A percentile compares a stretch with the other conserved stretches of the same genome.
Conservation (phyloP, 2,888 invertebrate genomes). For the Lucinisca nassula region DNA sequence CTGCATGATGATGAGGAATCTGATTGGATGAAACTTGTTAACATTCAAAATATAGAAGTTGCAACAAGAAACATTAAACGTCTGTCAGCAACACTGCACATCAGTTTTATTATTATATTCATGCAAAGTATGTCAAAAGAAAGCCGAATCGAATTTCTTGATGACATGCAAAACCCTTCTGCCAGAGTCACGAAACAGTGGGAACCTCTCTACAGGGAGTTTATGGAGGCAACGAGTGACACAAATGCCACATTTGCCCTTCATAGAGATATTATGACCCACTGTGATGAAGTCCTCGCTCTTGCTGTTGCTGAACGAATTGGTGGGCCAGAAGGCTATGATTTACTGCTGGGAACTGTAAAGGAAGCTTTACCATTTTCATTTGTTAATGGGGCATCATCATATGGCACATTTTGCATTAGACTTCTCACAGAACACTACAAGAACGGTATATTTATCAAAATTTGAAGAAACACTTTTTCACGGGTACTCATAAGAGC, state of each 20-base stretch:
- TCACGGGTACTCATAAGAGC: constrained; percentile 39
- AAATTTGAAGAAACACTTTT: constrained; percentile 13
- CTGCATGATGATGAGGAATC: constrained; percentile 29
- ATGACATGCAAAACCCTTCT: too few species aligned
- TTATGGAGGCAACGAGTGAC: not conserved
- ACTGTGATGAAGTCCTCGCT: constrained; percentile 39
- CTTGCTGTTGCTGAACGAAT: constrained; percentile 17
- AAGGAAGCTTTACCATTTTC: constrained; percentile 38
- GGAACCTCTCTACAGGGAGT: not conserved
- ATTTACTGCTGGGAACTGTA: constrained; percentile 18
- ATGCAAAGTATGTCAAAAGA: too few species aligned
- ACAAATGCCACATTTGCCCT: constrained; percentile 32
- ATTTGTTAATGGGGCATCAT: constrained; percentile 28
- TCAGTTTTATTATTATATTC: too few species aligned
- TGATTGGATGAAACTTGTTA: not conserved
- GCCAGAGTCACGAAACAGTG: too few species aligned
- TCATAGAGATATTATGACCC: constrained; percentile 39
- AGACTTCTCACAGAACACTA: constrained; percentile 2
- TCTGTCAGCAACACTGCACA: too few species aligned
- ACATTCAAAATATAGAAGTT: not conserved
- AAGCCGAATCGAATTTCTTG: too few species aligned
- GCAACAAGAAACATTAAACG: not conserved
- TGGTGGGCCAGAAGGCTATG: constrained; percentile 17
- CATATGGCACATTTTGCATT: constrained; percentile 31
- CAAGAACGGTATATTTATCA: constrained; percentile 37